Conservation (phyloP, 2,113 vertebrate species). For the Phainopepla nitens region DNA sequence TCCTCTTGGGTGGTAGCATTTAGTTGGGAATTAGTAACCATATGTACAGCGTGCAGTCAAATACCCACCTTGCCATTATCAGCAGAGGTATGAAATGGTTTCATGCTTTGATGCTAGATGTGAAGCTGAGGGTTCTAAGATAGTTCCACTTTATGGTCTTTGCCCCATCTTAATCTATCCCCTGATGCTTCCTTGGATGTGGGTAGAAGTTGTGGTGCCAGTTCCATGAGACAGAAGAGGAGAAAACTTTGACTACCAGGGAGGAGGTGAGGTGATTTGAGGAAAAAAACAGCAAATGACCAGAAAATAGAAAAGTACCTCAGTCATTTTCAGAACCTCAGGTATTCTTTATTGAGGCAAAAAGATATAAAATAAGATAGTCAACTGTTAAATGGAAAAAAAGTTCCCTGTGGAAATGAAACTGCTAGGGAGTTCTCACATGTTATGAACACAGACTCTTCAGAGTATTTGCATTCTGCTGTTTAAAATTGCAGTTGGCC, state of each 20-base stretch:
- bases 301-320: neutral
- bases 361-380: neutral
- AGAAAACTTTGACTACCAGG: neutral
- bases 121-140: neutral
- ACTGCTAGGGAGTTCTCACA: neutral
- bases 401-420: neutral
- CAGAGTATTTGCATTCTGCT: neutral
- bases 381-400: neutral
- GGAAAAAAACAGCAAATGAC: neutral
- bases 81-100: neutral
- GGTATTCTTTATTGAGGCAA: neutral
- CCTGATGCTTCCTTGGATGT: neutral
- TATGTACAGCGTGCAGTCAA: rapidly evolving
- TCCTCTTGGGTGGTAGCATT: neutral
- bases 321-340: neutral
- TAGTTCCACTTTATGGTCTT: neutral
- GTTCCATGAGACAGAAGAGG: neutral
- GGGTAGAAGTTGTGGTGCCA: neutral
- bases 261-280: neutral
- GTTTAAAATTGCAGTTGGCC: neutral
- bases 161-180: neutral
- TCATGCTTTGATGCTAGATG: neutral
- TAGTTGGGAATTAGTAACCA: neutral
- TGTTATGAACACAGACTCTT: neutral
- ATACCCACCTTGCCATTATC: neutral